Evolutionary conservation across 2,797 vertebrate species (phyloP).

Genomic region (Epinephelus malabaricus): DNA sequence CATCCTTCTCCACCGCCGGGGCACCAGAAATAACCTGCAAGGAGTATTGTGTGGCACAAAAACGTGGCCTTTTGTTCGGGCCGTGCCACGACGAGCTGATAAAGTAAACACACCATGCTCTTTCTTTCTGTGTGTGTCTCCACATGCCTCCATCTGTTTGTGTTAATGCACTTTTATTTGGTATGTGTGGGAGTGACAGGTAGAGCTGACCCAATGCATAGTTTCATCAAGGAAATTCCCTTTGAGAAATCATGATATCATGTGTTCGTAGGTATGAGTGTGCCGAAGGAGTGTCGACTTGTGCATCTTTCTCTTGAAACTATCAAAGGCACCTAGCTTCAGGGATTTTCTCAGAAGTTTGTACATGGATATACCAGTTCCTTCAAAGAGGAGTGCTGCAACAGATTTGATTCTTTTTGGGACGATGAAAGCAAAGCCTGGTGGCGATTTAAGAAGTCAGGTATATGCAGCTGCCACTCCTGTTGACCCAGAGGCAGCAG

Average conservation of each 20-base stretch:
- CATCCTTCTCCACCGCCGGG: slow-evolving; percentile 69
- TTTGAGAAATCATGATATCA: slow-evolving; percentile 7
- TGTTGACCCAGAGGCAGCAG: slow-evolving; percentile 63
- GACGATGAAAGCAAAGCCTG: slow-evolving; percentile 3
- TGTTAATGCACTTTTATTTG: background rate
- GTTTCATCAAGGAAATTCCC: slow-evolving; percentile 4
- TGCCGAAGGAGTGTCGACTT: slow-evolving; percentile 27
- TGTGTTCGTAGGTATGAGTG: slow-evolving; percentile 12
- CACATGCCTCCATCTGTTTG: slow-evolving; percentile 6
- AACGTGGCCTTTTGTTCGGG: slow-evolving; percentile 62
- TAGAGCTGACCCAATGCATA: slow-evolving; percentile 30
- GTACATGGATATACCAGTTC: background rate
- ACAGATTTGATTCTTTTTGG: slow-evolving; percentile 23
- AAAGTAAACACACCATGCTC: slow-evolving; percentile 52
- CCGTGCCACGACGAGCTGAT: slow-evolving; percentile 29
- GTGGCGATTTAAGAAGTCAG: slow-evolving; percentile 28
- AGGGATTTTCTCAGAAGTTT: slow-evolving; percentile 27
- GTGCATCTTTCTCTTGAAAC: slow-evolving; percentile 26
- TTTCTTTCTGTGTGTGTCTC: slow-evolving; percentile 18
- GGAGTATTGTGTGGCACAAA: slow-evolving; percentile 63
- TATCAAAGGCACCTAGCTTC: slow-evolving; percentile 52
- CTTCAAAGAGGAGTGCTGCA: slow-evolving; percentile 4
- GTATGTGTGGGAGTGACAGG: slow-evolving; percentile 19
- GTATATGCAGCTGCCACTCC: slow-evolving; percentile 44
- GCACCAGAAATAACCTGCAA: slow-evolving; percentile 78